These are phyloP conservation scores for Aspidiotus rigidus DNA, from an alignment of 2,888 invertebrate species.

Conservation along the genomic window DNA sequence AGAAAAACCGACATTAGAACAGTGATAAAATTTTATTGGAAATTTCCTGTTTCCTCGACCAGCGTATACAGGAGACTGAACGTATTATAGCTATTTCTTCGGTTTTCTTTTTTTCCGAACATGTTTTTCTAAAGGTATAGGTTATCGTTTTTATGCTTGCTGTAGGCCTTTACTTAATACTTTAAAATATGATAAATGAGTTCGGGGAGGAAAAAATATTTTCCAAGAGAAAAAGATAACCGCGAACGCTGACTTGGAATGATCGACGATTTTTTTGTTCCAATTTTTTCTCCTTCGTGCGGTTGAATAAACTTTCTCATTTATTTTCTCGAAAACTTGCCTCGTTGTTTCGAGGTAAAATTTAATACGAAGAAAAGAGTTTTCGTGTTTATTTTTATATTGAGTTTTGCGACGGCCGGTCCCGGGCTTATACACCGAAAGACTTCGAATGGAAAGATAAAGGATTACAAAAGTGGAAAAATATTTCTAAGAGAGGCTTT, in stretches of 20 bases:
- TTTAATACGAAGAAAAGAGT: constrained; percentile 1
- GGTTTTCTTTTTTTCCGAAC: background rate
- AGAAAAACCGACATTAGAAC: background rate
- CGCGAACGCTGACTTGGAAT: background rate
- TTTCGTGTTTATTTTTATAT: constrained; percentile 2
- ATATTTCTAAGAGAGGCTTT: no score
- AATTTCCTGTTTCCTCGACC: constrained; percentile 9
- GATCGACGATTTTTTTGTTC: constrained; percentile 2
- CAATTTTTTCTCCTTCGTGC: background rate
- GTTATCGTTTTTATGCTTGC: background rate
- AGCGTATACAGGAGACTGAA: background rate
- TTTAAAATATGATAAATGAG: constrained; percentile 2
- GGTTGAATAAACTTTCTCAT: constrained; percentile 2
- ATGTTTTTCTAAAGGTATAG: background rate
- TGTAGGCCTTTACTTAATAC: background rate
- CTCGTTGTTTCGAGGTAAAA: background rate
- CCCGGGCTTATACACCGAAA: no score
- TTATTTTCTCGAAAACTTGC: background rate
- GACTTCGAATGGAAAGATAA: no score
- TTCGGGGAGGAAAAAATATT: background rate
- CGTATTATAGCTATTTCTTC: background rate
- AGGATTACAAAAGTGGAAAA: no score
- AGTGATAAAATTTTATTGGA: constrained; percentile 18
- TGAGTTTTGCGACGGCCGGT: no score
- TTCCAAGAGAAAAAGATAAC: background rate